These are phyloP conservation scores for Aurelia aurita DNA, from an alignment of 30 jellyfish, hydroid and myxozoan species.

Conservation along the genomic window DNA sequence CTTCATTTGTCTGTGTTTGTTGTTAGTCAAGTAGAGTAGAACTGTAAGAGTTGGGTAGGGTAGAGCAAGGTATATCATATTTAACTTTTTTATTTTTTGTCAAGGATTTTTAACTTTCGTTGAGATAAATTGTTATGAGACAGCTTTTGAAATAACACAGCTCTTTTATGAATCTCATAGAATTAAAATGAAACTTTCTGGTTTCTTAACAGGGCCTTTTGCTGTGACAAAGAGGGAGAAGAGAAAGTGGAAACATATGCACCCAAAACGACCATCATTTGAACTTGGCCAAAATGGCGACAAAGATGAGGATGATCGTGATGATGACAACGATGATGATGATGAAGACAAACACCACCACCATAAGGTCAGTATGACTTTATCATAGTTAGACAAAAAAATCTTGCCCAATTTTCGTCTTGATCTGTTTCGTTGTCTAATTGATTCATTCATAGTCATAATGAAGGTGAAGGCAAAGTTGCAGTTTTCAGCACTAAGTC, in stretches of 20 bases:
- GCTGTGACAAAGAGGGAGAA: constrained; percentile 23
- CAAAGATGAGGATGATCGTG: constrained; percentile 2
- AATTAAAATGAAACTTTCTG: neutral
- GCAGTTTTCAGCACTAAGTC: too few relatives aligned
- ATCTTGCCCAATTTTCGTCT: neutral
- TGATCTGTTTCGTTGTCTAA: neutral
- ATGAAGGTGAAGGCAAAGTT: too few relatives aligned
- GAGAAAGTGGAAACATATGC: constrained; percentile 61
- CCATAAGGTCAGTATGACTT: neutral
- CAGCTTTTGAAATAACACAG: too few relatives aligned
- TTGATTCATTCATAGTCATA: too few relatives aligned
- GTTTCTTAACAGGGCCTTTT: constrained; percentile 38
- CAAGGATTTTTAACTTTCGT: too few relatives aligned
- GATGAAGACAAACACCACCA: constrained; percentile 1
- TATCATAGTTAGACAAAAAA: neutral
- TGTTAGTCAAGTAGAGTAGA: neutral
- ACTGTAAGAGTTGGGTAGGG: too few relatives aligned
- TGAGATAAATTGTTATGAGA: too few relatives aligned
- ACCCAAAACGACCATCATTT: constrained; percentile 33
- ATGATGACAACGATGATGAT: constrained; percentile 51
- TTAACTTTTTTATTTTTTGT: too few relatives aligned
- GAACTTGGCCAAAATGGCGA: constrained; percentile 44
- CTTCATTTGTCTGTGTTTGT: neutral
- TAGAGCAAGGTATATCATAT: too few relatives aligned
- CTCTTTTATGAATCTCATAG: neutral